phyloP scores from a whole-genome alignment of 2,888 invertebrate genomes.

The Zele albiditarsus region DNA sequence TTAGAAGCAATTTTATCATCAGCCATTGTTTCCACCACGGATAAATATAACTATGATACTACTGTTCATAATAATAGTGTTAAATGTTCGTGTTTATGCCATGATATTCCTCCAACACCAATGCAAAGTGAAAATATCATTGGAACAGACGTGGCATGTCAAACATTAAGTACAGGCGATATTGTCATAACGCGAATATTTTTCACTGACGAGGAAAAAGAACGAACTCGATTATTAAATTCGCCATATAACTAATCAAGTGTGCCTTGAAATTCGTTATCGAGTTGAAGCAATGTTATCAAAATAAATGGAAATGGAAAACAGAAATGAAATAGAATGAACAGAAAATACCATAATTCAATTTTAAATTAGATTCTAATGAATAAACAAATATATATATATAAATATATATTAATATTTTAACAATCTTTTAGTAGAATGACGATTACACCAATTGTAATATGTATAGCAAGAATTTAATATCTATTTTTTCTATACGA shows the following conservation, averaged over 20 bases:
- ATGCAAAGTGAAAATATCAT: constrained; percentile 63
- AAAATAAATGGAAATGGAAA: background rate
- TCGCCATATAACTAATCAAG: constrained; percentile 73
- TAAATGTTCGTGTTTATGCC: constrained; percentile 73
- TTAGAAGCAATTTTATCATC: constrained; percentile 89
- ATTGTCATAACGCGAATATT: constrained; percentile 92
- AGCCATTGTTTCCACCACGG: constrained; percentile 82
- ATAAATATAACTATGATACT: constrained; percentile 75
- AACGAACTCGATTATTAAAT: constrained; percentile 75
- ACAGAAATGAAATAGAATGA: background rate
- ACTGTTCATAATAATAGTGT: constrained; percentile 75
- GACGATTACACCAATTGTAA: constrained; percentile 20
- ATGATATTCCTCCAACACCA: constrained; percentile 62
- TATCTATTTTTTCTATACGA: constrained; percentile 39
- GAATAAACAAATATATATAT: background rate
- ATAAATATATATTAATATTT: constrained; percentile 8
- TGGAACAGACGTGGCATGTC: constrained; percentile 79
- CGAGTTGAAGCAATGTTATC: background rate
- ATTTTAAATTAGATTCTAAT: background rate
- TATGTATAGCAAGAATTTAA: constrained; percentile 9
- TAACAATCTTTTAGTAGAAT: constrained; percentile 1
- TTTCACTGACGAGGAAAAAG: constrained; percentile 77
- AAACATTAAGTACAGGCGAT: constrained; percentile 93
- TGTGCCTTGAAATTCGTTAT: constrained; percentile 35
- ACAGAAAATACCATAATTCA: too few species aligned